Percentiles rank a stretch among this genome's conserved stretches.
These are phyloP conservation scores for Cranoglanis bouderius DNA, from an alignment of 2,113 vertebrate genomes.

Conservation along the genomic window DNA sequence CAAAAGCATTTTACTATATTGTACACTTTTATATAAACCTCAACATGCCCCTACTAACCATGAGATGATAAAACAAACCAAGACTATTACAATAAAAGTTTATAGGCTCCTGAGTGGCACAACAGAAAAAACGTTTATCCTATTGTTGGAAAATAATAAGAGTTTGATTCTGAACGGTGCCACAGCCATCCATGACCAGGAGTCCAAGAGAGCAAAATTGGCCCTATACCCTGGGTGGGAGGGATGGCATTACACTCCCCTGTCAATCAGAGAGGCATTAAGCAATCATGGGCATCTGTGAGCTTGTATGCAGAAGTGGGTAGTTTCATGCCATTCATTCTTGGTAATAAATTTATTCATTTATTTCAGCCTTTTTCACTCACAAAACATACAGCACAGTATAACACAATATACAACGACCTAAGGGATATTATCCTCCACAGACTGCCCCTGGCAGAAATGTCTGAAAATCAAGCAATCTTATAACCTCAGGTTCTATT, in stretches of 20 bases:
- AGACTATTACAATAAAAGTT: background rate
- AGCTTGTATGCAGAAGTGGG: background rate
- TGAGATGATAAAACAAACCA: background rate
- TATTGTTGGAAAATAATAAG: background rate
- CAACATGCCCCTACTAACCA: background rate
- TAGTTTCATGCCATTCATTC: background rate
- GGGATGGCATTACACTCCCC: background rate
- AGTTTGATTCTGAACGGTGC: background rate
- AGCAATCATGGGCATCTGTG: background rate
- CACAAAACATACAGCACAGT: background rate
- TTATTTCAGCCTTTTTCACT: background rate
- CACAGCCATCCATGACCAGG: background rate
- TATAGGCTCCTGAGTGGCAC: background rate
- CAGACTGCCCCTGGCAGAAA: slow-evolving; percentile 5
- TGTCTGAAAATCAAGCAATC: slow-evolving; percentile 1
- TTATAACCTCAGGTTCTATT: slow-evolving; percentile 4
- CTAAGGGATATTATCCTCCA: background rate
- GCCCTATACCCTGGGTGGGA: background rate
- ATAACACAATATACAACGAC: slow-evolving; percentile 11
- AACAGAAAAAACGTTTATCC: background rate
- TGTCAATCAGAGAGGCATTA: background rate
- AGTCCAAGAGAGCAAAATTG: background rate
- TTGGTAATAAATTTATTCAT: background rate
- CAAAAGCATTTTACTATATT: background rate
- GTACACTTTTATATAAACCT: background rate